A percentile compares a stretch with the other conserved stretches of the same genome.
Evolutionary conservation across 2,888 invertebrate genomes (phyloP).

Genomic region (Tinea trinotella): DNA sequence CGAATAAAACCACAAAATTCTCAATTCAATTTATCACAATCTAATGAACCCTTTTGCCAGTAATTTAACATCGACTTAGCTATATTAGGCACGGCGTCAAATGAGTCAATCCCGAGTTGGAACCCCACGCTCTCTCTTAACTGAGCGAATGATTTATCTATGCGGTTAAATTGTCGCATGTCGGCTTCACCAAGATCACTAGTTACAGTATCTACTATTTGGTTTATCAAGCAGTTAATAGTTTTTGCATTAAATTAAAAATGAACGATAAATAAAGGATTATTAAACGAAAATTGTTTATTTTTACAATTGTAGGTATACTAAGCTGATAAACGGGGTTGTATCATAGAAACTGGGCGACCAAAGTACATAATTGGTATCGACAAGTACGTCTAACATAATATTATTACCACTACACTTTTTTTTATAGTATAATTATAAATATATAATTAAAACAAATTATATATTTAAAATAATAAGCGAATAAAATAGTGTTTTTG

Average conservation of each 20-base stretch:
- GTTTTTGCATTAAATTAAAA: no score
- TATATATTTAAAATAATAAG: no score
- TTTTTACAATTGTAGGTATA: no score
- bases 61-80: constrained; percentile 10
- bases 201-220: neutral
- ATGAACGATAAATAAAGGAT: no score
- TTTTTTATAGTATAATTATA: no score
- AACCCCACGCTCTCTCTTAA: neutral
- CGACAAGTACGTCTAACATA: no score
- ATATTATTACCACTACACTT: no score
- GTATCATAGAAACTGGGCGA: no score
- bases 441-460: no score
- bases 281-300: no score
- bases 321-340: no score
- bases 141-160: constrained; percentile 2
- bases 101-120: constrained; percentile 5
- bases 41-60: constrained; percentile 3
- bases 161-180: constrained; percentile 5
- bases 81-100: constrained; percentile 10
- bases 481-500: neutral
- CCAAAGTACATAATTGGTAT: no score
- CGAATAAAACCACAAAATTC: neutral
- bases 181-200: neutral
- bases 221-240: neutral
- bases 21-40: constrained; percentile 1